Percentiles rank a stretch among this genome's conserved stretches.
These are phyloP conservation scores for Phylloscopus collybita DNA, from an alignment of 2,797 vertebrate genomes.

Conservation along the genomic window DNA sequence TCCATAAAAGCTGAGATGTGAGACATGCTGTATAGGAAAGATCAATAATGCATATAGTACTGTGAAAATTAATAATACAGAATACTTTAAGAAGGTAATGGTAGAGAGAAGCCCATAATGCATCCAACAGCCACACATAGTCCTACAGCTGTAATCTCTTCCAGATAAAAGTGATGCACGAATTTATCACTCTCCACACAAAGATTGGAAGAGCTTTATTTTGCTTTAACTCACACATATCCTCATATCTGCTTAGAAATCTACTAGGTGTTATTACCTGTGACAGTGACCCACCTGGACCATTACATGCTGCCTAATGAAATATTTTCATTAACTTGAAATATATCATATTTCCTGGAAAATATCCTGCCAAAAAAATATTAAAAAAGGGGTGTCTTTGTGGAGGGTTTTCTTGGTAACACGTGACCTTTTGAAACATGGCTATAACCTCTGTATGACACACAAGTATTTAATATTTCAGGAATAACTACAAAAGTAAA, in stretches of 20 bases:
- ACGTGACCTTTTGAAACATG: background rate
- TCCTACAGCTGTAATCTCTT: background rate
- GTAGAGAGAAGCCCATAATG: background rate
- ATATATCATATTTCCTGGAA: background rate
- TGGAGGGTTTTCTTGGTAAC: fast-evolving
- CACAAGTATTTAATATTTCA: background rate
- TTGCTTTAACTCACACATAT: background rate
- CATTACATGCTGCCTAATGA: background rate
- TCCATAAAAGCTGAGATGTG: background rate
- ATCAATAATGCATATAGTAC: background rate
- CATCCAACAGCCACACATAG: background rate
- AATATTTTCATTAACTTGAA: background rate
- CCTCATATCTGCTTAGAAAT: background rate
- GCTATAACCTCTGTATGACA: background rate
- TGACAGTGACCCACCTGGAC: background rate
- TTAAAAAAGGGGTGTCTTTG: background rate
- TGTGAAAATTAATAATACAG: background rate
- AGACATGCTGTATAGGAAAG: background rate
- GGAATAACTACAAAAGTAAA: background rate
- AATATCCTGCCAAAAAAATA: background rate
- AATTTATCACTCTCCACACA: background rate
- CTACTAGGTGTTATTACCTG: background rate
- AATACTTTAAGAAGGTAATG: background rate
- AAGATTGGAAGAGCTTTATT: background rate
- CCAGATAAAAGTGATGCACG: background rate